Base-by-base conservation (phyloP, 1,140 invertebrate genomes). In the Pseudomyrmex sp. region DNA sequence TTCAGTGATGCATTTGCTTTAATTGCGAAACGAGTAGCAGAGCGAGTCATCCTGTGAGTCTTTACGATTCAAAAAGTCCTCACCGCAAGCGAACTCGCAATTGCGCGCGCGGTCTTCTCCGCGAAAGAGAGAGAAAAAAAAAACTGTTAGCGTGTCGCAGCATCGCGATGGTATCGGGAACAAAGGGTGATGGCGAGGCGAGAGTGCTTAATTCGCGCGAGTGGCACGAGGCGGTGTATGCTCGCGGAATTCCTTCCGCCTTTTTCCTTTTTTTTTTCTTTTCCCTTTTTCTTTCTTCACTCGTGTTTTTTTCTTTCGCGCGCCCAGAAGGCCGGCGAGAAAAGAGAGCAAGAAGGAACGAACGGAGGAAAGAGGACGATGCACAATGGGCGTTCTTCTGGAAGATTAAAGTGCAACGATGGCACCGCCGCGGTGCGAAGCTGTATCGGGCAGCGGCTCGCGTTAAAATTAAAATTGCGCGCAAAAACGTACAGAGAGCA, bases 391-490 rank as follows among this genome's bases (percentile, higher is more conserved):
- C 88, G 86, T 87, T 88, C 88, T 89, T 88, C 88, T 87, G 89
- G 89, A 88, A 90, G 88, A 90, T 90, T 90, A 90, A 90, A 90
- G 88, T 88, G 88, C 88, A 85, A 70, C 88, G 84, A 77, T 62
- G 65, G 68, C 46, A 73, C 77, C 77, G 58, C 54, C 77, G 58
- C 54, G 83, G 65, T 68, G 73, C 76, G 20, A 83, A 73, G 63
- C 65, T 70, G 73, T 74, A 62, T 73, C 75, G 87, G 82, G 54
- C 88, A 89, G 82, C 86, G 88, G 88, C 77, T 89, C 82, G 87
- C 85, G 88, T 89, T 89, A 89, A 89, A 89, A 89, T 89, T 89
- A 89, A 89, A 89, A 89, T 89, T 83, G 88, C 82, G 69, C 75
- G 65, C 80, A 89, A 87, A 89, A 89, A 86, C 75, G 54, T 56